phyloP scores from a whole-genome alignment of 2,797 vertebrate species.

The Toxotes lorentzi region DNA sequence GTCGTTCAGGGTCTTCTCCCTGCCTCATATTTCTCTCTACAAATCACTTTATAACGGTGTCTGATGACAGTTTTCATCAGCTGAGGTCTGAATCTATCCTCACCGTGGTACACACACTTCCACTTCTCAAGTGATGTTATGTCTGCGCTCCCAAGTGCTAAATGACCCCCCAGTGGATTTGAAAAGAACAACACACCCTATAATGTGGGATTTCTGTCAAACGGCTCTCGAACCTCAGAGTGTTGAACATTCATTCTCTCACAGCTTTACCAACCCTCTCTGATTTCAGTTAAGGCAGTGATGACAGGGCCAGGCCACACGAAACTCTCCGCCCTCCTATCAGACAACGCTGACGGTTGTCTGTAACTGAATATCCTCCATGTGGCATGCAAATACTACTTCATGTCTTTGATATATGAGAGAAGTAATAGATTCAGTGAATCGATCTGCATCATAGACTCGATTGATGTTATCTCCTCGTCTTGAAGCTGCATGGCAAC shows the following conservation, averaged over 20 bases:
- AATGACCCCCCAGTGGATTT: conserved; percentile 61
- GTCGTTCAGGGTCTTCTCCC: not conserved
- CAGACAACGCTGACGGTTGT: conserved; percentile 23
- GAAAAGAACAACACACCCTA: conserved; percentile 52
- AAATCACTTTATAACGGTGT: conserved; percentile 57
- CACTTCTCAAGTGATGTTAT: conserved; percentile 68
- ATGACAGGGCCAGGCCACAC: conserved; percentile 58
- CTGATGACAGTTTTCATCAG: conserved; percentile 66
- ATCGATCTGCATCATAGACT: conserved; percentile 49
- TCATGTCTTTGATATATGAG: conserved; percentile 77
- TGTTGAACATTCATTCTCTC: conserved; percentile 44
- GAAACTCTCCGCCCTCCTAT: conserved; percentile 53
- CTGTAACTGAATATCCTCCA: conserved; percentile 69
- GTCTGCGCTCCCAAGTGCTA: conserved; percentile 56
- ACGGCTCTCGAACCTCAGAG: conserved; percentile 23
- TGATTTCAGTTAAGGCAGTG: conserved; percentile 75
- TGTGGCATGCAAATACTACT: conserved; percentile 49
- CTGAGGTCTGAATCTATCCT: conserved; percentile 47
- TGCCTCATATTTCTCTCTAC: conserved; percentile 46
- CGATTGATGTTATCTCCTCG: conserved; percentile 11
- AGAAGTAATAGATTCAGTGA: conserved; percentile 57
- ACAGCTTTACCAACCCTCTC: conserved; percentile 49
- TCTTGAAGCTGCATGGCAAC: conserved; percentile 1
- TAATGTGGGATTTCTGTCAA: conserved; percentile 60
- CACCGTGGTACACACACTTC: conserved; percentile 61